phyloP scores from a whole-genome alignment of 1,140 invertebrate genomes.

The Lasioglossum baleicum region DNA sequence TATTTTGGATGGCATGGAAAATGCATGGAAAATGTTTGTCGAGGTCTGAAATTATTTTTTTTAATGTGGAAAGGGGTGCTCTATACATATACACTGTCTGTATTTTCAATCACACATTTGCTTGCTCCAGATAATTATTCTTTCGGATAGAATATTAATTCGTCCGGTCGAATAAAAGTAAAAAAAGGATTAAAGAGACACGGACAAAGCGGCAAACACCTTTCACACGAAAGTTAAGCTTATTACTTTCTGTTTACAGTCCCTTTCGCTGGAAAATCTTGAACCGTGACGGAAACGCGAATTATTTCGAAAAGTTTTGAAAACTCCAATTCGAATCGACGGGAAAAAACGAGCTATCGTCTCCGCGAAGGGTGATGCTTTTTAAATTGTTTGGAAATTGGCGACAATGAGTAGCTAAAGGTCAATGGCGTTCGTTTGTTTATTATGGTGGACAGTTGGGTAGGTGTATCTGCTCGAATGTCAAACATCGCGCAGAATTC shows the following conservation, averaged over 20 bases:
- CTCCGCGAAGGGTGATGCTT: not conserved
- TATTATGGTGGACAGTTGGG: conserved; percentile 50
- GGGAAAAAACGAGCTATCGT: not conserved
- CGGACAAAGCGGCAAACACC: not conserved
- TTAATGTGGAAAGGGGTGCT: too few species aligned
- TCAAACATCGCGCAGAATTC: conserved; percentile 33
- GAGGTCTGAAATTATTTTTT: too few species aligned
- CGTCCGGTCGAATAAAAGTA: too few species aligned
- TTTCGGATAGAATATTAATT: not conserved
- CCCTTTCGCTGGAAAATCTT: not conserved
- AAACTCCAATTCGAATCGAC: not conserved
- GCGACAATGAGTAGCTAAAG: conserved; percentile 31
- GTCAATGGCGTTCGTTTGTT: conserved; percentile 63
- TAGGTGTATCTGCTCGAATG: conserved; percentile 21
- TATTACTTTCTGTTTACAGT: conserved; percentile 22
- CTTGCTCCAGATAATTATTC: not conserved
- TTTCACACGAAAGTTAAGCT: not conserved
- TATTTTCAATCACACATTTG: not conserved
- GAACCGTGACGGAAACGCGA: not conserved
- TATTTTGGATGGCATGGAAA: not conserved
- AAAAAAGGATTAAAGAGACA: not conserved
- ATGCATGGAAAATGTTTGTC: not conserved
- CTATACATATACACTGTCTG: too few species aligned
- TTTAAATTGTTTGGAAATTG: conserved; percentile 30
- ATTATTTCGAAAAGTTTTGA: not conserved